Evolutionary conservation across 64 coral and sea anemone species (phyloP), one percentile per base, ranked within the genome.

Genomic region (Dendrophyllia cribrosa): DNA sequence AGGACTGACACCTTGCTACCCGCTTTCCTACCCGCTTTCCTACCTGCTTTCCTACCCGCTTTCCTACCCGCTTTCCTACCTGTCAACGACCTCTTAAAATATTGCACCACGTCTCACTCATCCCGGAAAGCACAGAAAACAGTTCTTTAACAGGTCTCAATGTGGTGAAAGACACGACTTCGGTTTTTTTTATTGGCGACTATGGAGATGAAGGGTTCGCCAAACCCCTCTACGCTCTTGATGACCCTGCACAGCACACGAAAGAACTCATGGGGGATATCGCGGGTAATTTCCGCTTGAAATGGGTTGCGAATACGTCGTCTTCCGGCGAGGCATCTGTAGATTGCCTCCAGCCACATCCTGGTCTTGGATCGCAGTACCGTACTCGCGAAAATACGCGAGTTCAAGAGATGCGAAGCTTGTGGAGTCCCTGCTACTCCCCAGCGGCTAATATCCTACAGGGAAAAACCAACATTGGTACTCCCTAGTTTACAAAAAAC

Each of bases 1-100:
- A 95, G 4, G 9, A 95, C 81, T 5, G 44, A 22, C 21, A 49
- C 78, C 47, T 83, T 87, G 46, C 86, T 82, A 20, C 88, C 88
- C 55, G 55, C 43, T 80, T n/a, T n/a, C n/a, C n/a, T n/a, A n/a
- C n/a, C n/a, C n/a, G n/a, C n/a, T n/a, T n/a, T n/a, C n/a, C n/a
- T n/a, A n/a, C n/a, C n/a, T n/a, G n/a, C n/a, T n/a, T n/a, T n/a
- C n/a, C n/a, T n/a, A n/a, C n/a, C n/a, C n/a, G n/a, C n/a, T n/a
- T n/a, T n/a, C n/a, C n/a, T n/a, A n/a, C n/a, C n/a, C n/a, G n/a
- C n/a, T n/a, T 83, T 76, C 48, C 65, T 24, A 14, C 93, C 79
- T 43, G 59, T 67, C 1, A 89, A 23, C 0, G 69, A 75, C 51
- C 75, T 64, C 58, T 68, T 90, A 0, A 90, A 80, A n/a, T 64